These are phyloP conservation scores for Ambastaia sidthimunki DNA, from an alignment of 2,797 vertebrate genomes.

Conservation along the genomic window DNA sequence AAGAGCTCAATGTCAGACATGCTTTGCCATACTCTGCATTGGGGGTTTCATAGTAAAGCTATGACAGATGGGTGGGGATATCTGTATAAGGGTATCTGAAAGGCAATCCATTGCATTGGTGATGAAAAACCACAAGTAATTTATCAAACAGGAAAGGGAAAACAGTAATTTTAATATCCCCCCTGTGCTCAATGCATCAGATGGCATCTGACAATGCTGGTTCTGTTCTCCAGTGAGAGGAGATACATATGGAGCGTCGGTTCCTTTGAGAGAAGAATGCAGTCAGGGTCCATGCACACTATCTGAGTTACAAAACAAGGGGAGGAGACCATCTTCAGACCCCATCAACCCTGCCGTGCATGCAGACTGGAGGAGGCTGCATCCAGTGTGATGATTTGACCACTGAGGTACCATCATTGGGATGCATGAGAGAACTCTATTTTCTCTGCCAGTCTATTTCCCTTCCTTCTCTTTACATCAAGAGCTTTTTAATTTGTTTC, in stretches of 20 bases:
- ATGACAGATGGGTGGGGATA: slow-evolving; percentile 55
- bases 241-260: slow-evolving; percentile 40
- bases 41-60: slow-evolving; percentile 39
- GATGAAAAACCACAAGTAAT: slow-evolving; percentile 35
- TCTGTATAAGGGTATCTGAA: slow-evolving; percentile 58
- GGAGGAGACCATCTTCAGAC: slow-evolving; percentile 33
- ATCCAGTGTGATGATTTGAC: slow-evolving; percentile 36
- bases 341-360: slow-evolving; percentile 8
- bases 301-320: slow-evolving; percentile 11
- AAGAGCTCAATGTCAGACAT: slow-evolving; percentile 50
- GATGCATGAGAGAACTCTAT: slow-evolving; percentile 31
- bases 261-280: slow-evolving; percentile 39
- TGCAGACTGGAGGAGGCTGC: neutral
- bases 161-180: slow-evolving; percentile 51
- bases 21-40: slow-evolving; percentile 15
- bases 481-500: slow-evolving; percentile 40
- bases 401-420: slow-evolving; percentile 32
- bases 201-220: slow-evolving; percentile 46
- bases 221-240: slow-evolving; percentile 43
- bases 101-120: slow-evolving; percentile 54
- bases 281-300: slow-evolving; percentile 1
- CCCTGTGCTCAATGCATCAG: slow-evolving; percentile 45
- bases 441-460: slow-evolving; percentile 22
- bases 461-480: slow-evolving; percentile 22
- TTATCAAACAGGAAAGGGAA: slow-evolving; percentile 22